Percentiles rank a stretch among this genome's conserved stretches.
Conservation (phyloP, 2,888 invertebrate species). For the Globia sparganii region DNA sequence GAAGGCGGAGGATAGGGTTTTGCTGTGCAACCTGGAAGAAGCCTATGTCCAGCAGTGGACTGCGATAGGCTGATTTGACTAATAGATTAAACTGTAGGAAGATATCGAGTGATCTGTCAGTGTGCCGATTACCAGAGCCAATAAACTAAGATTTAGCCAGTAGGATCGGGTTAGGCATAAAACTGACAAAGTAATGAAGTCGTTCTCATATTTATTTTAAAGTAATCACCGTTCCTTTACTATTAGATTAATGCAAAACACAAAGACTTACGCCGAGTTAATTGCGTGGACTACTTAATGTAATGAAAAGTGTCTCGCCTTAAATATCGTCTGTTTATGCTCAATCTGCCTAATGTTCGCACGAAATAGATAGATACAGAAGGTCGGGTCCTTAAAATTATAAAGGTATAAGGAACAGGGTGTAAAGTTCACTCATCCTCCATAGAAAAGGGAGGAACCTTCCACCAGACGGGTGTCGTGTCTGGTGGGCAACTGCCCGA, state of each 20-base stretch:
- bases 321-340: constrained; percentile 29
- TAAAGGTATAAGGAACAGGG: no score
- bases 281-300: constrained; percentile 41
- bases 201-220: constrained; percentile 14
- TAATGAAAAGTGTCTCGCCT: constrained; percentile 40
- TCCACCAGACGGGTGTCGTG: no score
- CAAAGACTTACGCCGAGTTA: constrained; percentile 24
- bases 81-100: no score
- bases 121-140: no score
- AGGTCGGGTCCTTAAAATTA: neutral
- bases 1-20: neutral
- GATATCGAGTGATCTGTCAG: no score
- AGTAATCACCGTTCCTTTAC: constrained; percentile 8
- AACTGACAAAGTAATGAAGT: constrained; percentile 11
- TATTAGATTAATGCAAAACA: constrained; percentile 27
- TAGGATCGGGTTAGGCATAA: neutral
- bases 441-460: no score
- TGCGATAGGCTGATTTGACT: neutral
- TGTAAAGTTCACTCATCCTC: no score
- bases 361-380: neutral
- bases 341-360: constrained; percentile 43
- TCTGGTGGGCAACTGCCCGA: no score
- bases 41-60: neutral
- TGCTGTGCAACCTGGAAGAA: neutral
- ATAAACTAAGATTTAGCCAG: neutral